These are phyloP conservation scores for Plebejus anna DNA, from an alignment of 2,888 invertebrate species.

Conservation along the genomic window DNA sequence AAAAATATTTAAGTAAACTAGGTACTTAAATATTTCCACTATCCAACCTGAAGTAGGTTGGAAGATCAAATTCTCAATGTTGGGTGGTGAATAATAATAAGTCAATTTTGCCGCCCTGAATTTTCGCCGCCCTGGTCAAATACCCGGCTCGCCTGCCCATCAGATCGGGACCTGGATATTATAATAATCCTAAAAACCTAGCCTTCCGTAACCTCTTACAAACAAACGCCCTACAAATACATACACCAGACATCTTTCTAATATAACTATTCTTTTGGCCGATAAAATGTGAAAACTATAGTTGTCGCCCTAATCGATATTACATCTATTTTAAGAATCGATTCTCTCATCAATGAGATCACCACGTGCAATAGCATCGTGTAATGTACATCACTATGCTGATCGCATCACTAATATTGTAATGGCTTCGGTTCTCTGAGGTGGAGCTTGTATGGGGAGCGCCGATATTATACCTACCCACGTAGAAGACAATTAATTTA, in stretches of 20 bases:
- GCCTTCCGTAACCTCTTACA: no score
- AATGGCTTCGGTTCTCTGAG: conserved; percentile 22
- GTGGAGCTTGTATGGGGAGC: conserved; percentile 19
- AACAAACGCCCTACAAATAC: not conserved
- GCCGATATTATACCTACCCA: not conserved
- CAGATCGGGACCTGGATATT: no score
- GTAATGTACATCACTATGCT: not conserved
- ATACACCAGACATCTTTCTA: not conserved
- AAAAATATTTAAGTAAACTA: no score
- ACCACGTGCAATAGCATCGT: conserved; percentile 9
- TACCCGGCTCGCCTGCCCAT: no score
- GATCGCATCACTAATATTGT: conserved; percentile 11
- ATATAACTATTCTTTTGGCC: not conserved
- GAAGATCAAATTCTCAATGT: no score
- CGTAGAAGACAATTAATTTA: not conserved
- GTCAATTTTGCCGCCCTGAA: no score
- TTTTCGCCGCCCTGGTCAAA: no score
- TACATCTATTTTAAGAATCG: conserved; percentile 19
- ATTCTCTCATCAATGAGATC: conserved; percentile 16
- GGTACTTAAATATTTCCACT: no score
- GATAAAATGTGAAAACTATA: not conserved
- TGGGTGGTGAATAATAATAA: no score
- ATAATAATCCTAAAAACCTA: no score
- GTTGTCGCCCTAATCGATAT: conserved; percentile 6
- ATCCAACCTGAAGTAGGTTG: no score